Conservation (phyloP, 2,113 vertebrate genomes). For the Callipepla squamata region DNA sequence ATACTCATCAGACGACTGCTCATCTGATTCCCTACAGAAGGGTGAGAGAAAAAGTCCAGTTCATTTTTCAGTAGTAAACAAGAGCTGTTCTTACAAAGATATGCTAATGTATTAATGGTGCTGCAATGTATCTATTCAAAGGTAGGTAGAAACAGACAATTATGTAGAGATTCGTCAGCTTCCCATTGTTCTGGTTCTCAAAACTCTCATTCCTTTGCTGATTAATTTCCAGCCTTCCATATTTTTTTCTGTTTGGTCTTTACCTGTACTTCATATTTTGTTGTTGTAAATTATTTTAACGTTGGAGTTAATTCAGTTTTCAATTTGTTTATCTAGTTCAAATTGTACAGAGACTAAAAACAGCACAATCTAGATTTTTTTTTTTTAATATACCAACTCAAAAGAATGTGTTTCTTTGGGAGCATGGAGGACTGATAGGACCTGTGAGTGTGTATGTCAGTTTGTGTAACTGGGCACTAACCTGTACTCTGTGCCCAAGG, state of each 20-base stretch:
- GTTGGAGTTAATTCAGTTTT: background rate
- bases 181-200: background rate
- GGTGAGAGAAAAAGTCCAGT: constrained; percentile 14
- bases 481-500: constrained; percentile 99
- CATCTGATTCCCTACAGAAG: constrained; percentile 93
- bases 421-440: background rate
- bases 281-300: background rate
- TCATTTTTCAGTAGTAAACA: background rate
- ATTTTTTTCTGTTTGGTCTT: background rate
- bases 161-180: background rate
- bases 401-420: background rate
- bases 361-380: background rate
- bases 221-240: background rate
- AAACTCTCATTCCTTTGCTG: background rate
- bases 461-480: constrained; percentile 64
- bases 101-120: background rate
- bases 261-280: background rate
- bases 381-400: background rate
- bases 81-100: background rate
- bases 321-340: background rate
- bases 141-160: background rate
- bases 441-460: background rate
- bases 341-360: background rate
- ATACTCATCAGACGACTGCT: constrained; percentile 99
- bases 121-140: background rate